Conservation (phyloP, 2,888 invertebrate species). For the Xylota sylvarum region DNA sequence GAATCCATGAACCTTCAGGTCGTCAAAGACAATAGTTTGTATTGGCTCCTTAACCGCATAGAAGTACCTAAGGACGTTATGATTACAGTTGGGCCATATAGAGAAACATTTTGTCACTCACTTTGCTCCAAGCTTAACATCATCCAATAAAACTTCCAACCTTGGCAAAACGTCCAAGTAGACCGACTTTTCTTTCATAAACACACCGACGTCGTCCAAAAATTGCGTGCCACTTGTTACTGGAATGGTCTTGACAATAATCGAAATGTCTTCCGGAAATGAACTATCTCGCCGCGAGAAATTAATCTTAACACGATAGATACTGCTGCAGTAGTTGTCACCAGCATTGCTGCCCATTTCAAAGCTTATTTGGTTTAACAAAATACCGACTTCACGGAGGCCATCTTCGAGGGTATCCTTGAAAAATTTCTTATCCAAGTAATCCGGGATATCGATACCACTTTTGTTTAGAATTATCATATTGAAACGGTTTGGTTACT, state of each 20-base stretch:
- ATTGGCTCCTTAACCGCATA: slow-evolving; percentile 80
- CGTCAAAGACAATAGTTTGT: slow-evolving; percentile 85
- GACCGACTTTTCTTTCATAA: slow-evolving; percentile 84
- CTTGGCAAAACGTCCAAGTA: slow-evolving; percentile 83
- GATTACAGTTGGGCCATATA: slow-evolving; percentile 6
- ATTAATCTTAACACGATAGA: slow-evolving; percentile 80
- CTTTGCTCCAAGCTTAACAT: slow-evolving; percentile 81
- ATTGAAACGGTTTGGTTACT: not conserved
- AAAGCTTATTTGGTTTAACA: slow-evolving; percentile 79
- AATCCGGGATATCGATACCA: slow-evolving; percentile 78
- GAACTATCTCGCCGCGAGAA: slow-evolving; percentile 71
- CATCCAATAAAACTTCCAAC: slow-evolving; percentile 82
- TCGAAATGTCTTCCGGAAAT: slow-evolving; percentile 64
- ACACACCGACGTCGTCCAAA: slow-evolving; percentile 84
- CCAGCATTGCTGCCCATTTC: slow-evolving; percentile 82
- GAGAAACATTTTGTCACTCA: slow-evolving; percentile 62
- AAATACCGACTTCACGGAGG: slow-evolving; percentile 78
- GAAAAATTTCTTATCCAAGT: slow-evolving; percentile 80
- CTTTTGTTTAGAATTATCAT: slow-evolving; percentile 45
- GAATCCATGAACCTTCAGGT: slow-evolving; percentile 85
- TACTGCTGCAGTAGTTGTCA: slow-evolving; percentile 83
- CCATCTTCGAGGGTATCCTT: slow-evolving; percentile 81
- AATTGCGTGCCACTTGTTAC: slow-evolving; percentile 80
- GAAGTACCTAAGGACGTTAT: slow-evolving; percentile 78
- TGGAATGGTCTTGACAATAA: slow-evolving; percentile 83